Base-by-base conservation (phyloP, 1,140 invertebrate genomes). In the Agraylea sexmaculata region DNA sequence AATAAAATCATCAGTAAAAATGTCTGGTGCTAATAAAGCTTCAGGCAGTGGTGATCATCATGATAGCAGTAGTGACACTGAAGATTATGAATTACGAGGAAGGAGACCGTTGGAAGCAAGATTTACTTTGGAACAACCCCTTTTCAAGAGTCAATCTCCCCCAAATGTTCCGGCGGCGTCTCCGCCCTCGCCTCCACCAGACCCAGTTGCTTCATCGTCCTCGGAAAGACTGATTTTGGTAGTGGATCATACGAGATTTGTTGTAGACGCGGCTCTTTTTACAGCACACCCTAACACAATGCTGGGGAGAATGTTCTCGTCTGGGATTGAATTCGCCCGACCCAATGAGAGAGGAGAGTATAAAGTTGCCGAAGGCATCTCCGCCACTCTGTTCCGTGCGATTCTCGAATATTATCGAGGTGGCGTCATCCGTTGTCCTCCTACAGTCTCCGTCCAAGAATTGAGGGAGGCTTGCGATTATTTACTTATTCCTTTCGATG, bases 391-490 rank as follows among this genome's bases (percentile, higher is more conserved):
- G 2, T 99, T 99, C 58, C 71, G 92, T 29, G 84, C 91, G 0
- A 93, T 99, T 53, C 66, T 99, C 51, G 95, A 98, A 47, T 99
- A 85, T 64, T 99, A 98, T 62, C 84, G 89, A 46, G 78, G 79
- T 30, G 91, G 89, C 10, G 65, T 82, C 2, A 89, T 97, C 47
- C 73, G 85, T 19, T 92, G 90, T 58, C 90, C 90, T 1, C 75
- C 77, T 2, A 70, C 72, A 0, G 64, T 67, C 0, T 66, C 65
- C 2, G 63, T 68, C 7, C 87, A 92, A 55, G 95, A 99, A 64
- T 63, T 99, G 23, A 68, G 93, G 35, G 96, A 99, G 64, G 95
- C 95, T 16, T 99, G 95, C 59, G 96, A 99, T 64, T 99, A 99
- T 63, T 67, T 99, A 19, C 73, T 99, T 2, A 84, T 99, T 53